Conservation (phyloP, 2,888 invertebrate genomes). For the Euplexia lucipara region DNA sequence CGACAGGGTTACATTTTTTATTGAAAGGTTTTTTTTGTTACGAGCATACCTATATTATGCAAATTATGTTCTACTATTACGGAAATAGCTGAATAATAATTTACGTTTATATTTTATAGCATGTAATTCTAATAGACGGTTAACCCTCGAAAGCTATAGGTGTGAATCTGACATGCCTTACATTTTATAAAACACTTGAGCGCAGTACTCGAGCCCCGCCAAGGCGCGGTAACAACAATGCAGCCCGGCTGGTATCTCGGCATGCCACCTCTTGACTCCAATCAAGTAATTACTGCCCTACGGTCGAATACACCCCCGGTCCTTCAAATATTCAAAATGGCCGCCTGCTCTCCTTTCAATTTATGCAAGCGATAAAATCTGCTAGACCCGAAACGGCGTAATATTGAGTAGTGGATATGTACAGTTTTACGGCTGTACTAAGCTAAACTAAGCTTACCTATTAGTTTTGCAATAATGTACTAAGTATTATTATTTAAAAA, state of each 20-base stretch:
- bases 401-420: constrained; percentile 16
- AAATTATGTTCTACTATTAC: constrained; percentile 54
- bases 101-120: constrained; percentile 35
- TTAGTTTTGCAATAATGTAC: constrained; percentile 31
- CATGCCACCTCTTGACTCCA: constrained; percentile 90
- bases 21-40: constrained; percentile 65
- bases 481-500: constrained; percentile 73
- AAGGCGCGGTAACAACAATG: constrained; percentile 81
- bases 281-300: constrained; percentile 91
- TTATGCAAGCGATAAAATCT: constrained; percentile 84
- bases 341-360: constrained; percentile 77
- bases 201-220: constrained; percentile 71
- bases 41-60: constrained; percentile 56
- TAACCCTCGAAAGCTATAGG: constrained; percentile 87
- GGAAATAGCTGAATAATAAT: constrained; percentile 25
- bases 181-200: constrained; percentile 82
- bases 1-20: constrained; percentile 71
- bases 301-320: constrained; percentile 86
- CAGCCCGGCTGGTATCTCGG: constrained; percentile 84
- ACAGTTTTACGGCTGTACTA: constrained; percentile 35
- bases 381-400: constrained; percentile 42
- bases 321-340: constrained; percentile 89
- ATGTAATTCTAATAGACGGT: constrained; percentile 70
- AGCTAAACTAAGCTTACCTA: too few relatives aligned
- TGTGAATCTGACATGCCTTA: constrained; percentile 82